Percentiles rank a stretch among this genome's conserved stretches.
Conservation (phyloP, 2,113 vertebrate genomes). For the Hyperoodon ampullatus region DNA sequence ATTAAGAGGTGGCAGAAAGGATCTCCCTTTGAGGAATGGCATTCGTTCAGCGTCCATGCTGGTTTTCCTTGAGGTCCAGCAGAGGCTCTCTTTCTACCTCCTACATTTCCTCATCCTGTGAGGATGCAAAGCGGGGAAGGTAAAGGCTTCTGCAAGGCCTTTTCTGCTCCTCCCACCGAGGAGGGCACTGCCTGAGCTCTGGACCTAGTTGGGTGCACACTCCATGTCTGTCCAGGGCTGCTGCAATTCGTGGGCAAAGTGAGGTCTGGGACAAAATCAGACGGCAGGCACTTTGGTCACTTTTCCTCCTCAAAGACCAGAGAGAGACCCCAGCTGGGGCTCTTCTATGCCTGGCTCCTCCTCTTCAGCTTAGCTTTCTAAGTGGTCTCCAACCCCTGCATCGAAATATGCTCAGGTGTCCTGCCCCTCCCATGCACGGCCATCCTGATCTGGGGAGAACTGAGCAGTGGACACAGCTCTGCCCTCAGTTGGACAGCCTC, state of each 20-base stretch:
- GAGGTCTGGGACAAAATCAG: too few species aligned
- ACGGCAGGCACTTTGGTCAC: background rate
- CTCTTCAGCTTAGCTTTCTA: background rate
- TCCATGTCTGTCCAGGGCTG: accelerated
- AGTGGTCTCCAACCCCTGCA: background rate
- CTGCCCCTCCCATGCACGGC: accelerated
- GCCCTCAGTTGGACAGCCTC: background rate
- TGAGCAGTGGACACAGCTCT: background rate
- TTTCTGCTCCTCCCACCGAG: too few species aligned
- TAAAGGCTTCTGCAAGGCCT: background rate
- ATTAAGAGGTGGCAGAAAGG: background rate
- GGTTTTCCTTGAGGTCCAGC: background rate
- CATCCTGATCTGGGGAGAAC: background rate
- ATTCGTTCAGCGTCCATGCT: background rate
- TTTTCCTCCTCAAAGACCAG: background rate
- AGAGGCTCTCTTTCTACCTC: too few species aligned
- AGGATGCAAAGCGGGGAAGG: background rate
- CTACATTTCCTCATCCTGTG: too few species aligned
- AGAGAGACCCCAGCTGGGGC: too few species aligned
- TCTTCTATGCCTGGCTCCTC: background rate
- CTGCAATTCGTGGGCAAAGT: accelerated
- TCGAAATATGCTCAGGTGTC: background rate
- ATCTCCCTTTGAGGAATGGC: too few species aligned
- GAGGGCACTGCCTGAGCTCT: too few species aligned
- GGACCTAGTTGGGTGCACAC: background rate